Conservation (phyloP, 2,113 vertebrate species). For the Pachypanchax playfairii region DNA sequence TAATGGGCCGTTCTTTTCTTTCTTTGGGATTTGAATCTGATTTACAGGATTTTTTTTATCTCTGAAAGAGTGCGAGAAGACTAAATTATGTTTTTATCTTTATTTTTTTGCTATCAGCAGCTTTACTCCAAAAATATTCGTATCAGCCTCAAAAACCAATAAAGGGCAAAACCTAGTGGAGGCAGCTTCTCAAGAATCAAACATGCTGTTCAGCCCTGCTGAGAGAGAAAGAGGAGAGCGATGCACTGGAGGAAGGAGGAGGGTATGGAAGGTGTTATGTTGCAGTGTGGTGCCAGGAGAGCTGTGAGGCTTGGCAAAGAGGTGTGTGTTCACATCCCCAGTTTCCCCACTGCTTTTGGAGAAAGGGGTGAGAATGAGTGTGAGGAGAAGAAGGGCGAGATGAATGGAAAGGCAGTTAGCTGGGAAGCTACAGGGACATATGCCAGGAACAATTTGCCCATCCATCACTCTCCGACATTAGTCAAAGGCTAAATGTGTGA, state of each 20-base stretch:
- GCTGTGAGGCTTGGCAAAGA: constrained; percentile 72
- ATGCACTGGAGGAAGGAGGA: constrained; percentile 41
- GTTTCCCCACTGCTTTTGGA: constrained; percentile 55
- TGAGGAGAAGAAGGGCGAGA: constrained; percentile 30
- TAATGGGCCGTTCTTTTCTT: constrained; percentile 19
- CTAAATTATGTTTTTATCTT: constrained; percentile 7
- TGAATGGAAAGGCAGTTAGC: constrained; percentile 58
- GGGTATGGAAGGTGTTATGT: constrained; percentile 73
- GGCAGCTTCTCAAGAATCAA: constrained; percentile 63
- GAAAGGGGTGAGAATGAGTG: constrained; percentile 38
- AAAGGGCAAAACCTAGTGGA: constrained; percentile 65
- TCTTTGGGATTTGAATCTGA: constrained; percentile 20
- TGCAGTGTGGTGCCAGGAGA: constrained; percentile 73
- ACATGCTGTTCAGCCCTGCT: constrained; percentile 63
- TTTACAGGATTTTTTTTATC: neutral
- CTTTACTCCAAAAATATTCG: constrained; percentile 54
- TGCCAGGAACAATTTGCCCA: constrained; percentile 56
- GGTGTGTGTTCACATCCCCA: constrained; percentile 63
- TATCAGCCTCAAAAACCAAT: constrained; percentile 54
- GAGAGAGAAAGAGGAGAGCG: constrained; percentile 56
- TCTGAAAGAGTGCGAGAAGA: constrained; percentile 30
- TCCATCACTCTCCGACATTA: constrained; percentile 45
- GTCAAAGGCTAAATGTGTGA: constrained; percentile 46
- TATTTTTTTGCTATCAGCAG: constrained; percentile 39
- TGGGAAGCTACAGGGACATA: constrained; percentile 39